Conservation (phyloP, 2,888 invertebrate species). For the Amorpha juglandis region DNA sequence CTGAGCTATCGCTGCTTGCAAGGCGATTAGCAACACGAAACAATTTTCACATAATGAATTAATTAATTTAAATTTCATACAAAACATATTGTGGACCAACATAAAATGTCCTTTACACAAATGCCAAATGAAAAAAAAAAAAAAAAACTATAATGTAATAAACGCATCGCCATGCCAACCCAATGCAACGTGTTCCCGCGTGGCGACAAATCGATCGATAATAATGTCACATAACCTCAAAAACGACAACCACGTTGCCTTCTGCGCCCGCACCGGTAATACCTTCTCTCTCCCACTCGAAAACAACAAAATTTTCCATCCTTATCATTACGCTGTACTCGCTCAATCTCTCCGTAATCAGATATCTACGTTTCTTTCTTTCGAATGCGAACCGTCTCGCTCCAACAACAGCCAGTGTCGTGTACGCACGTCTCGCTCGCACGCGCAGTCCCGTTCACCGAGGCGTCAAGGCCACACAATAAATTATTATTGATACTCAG, state of each 20-base stretch:
- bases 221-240: conserved; percentile 63
- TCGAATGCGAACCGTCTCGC: conserved; percentile 34
- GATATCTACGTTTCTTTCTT: conserved; percentile 50
- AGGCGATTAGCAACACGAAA: too few relatives aligned
- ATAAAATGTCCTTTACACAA: conserved; percentile 1
- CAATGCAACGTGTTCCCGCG: not conserved
- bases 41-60: too few relatives aligned
- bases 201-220: conserved; percentile 17
- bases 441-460: conserved; percentile 25
- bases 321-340: not conserved
- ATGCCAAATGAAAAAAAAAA: not conserved
- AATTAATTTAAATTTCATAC: not conserved
- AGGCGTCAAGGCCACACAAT: conserved; percentile 25
- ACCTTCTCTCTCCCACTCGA: not conserved
- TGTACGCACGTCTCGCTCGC: not conserved
- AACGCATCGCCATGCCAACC: not conserved
- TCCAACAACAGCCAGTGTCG: not conserved
- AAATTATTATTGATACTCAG: conserved; percentile 18
- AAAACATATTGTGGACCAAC: not conserved
- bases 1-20: too few relatives aligned
- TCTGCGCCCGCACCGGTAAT: conserved; percentile 39
- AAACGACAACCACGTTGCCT: conserved; percentile 53
- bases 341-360: conserved; percentile 36
- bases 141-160: not conserved
- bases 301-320: not conserved